Percentiles rank a stretch among this genome's conserved stretches.
Evolutionary conservation across 2,888 invertebrate species (phyloP).

Genomic region (Galeopsomyia nigrocyanea): DNA sequence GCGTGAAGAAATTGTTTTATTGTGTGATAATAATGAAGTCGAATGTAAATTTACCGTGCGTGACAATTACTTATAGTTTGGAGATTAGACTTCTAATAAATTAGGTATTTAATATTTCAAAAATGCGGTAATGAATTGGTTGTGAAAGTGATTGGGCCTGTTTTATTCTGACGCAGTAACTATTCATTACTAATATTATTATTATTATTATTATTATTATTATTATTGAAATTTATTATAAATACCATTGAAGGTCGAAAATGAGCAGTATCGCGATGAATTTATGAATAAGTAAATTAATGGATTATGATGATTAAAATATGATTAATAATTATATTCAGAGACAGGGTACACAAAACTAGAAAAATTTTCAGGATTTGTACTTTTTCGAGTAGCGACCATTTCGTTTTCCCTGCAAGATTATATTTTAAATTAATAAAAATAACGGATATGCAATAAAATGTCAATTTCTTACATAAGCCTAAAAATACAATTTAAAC

Average conservation of each 20-base stretch:
- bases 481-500: slow-evolving; percentile 49
- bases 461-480: slow-evolving; percentile 52
- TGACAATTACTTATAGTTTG: slow-evolving; percentile 39
- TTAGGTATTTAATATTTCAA: slow-evolving; percentile 33
- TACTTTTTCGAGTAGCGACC: slow-evolving; percentile 61
- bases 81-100: slow-evolving; percentile 42
- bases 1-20: slow-evolving; percentile 30
- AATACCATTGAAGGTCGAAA: slow-evolving; percentile 47
- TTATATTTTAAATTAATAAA: slow-evolving; percentile 24
- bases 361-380: slow-evolving; percentile 56
- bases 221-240: slow-evolving; percentile 43
- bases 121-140: slow-evolving; percentile 1
- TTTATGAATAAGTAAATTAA: slow-evolving; percentile 44
- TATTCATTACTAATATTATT: slow-evolving; percentile 52
- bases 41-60: slow-evolving; percentile 31
- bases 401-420: slow-evolving; percentile 60
- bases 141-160: slow-evolving; percentile 33
- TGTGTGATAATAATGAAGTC: slow-evolving; percentile 30
- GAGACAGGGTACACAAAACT: slow-evolving; percentile 66
- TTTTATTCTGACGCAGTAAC: slow-evolving; percentile 47
- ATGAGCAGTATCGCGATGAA: slow-evolving; percentile 35
- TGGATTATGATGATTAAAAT: slow-evolving; percentile 56
- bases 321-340: slow-evolving; percentile 64
- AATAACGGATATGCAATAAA: slow-evolving; percentile 31
- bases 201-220: slow-evolving; percentile 48